Conservation (phyloP, 2,888 invertebrate species). For the Lepidocyrtinus sp. region DNA sequence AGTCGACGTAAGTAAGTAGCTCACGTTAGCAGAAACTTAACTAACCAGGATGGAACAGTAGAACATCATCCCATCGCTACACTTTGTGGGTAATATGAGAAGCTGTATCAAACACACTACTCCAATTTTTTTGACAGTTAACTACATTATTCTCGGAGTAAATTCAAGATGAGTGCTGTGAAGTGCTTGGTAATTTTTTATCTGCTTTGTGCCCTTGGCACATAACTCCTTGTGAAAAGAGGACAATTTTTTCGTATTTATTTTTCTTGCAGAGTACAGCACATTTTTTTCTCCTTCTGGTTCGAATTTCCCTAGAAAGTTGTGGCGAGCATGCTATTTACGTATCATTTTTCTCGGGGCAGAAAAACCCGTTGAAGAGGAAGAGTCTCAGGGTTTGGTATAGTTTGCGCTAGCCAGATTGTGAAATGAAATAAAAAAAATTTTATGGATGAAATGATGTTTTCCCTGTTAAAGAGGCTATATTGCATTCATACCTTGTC, state of each 20-base stretch:
- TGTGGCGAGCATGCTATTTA: background rate
- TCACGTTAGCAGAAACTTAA: no score
- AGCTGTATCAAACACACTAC: conserved; percentile 30
- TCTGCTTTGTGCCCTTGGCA: background rate
- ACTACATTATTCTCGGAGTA: background rate
- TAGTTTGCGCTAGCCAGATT: background rate
- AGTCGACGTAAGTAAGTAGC: background rate
- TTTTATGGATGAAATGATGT: background rate
- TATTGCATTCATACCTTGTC: background rate
- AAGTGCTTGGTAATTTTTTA: background rate
- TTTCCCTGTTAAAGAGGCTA: background rate
- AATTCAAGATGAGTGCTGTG: background rate
- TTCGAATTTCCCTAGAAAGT: background rate
- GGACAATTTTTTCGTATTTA: background rate
- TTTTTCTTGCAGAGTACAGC: background rate
- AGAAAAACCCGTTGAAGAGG: background rate
- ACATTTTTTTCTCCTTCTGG: background rate
- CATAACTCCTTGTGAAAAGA: background rate
- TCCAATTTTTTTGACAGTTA: conserved; percentile 50
- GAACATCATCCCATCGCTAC: background rate
- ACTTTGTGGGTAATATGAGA: background rate
- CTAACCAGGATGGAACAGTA: background rate
- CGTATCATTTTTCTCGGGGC: background rate
- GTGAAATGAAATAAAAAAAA: background rate
- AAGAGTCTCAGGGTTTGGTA: background rate